Base-by-base conservation (phyloP, 2,113 vertebrate species). In the Odocoileus virginianus region DNA sequence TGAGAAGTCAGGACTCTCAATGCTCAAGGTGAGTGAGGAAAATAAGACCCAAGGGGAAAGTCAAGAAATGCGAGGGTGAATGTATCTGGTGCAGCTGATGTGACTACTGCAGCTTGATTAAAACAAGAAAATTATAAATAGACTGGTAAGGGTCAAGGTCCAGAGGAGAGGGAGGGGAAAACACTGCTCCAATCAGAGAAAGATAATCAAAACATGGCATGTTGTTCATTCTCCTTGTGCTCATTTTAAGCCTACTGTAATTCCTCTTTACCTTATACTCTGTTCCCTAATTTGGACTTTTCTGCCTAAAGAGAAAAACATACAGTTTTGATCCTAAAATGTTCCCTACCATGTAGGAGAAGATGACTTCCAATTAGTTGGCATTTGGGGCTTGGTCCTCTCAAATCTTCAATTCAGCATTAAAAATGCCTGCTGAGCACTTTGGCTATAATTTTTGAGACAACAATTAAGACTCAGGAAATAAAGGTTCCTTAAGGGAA, bases 391-490 rank as follows among this genome's bases (percentile, higher is more conserved):
- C 43, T 67, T 71, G 27, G 16, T 89, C 85, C 43, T 55, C 5
- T 86, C 82, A 82, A 87, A 89, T 85, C 45, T 96, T 97, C 28
- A 89, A 71, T 30, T 55, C 40, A 54, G 78, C 45, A 95, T 89
- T 93, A 89, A 95, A 93, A 96, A 89, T 92, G 91, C 15, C 47
- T 71, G 25, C 61, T 57, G 79, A 91, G 25, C 15, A 95, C 14
- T 15, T 17, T 82, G 50, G 36, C 58, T 82, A 93, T 15, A 45
- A 55, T 93, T 95, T 96, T 91, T 93, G 55, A 95, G 71, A 94
- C 95, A 97, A 94, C 96, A 95, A 90, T 96, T 96, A 97, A 57
- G 43, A 85, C 9, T 47, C 61, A 94, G 79, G 43, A 94, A 95
- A 92, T 86, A 76, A 94, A 96, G 95, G 17, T 13, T 94, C 64